These are phyloP conservation scores for Seira musarum DNA, from an alignment of 2,888 invertebrate genomes.

Conservation along the genomic window DNA sequence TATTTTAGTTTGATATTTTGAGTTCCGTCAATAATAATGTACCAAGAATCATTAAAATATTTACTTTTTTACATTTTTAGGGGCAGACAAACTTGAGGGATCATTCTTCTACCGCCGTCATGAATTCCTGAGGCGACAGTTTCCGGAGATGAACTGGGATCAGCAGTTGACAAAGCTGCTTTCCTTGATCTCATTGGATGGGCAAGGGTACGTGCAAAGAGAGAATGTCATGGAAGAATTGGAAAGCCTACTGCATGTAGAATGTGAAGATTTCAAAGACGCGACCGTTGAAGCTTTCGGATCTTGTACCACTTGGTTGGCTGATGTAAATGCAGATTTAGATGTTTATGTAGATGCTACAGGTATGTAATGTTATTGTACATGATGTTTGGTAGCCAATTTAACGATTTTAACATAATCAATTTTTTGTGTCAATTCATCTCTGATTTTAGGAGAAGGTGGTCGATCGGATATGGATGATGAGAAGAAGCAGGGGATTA, in stretches of 20 bases:
- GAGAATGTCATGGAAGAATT: slow-evolving; percentile 44
- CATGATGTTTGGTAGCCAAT: neutral
- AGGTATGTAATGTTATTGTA: slow-evolving; percentile 18
- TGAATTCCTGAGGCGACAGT: slow-evolving; percentile 17
- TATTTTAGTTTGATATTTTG: no score
- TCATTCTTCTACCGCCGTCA: slow-evolving; percentile 48
- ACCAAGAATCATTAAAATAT: no score
- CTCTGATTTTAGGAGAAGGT: slow-evolving; percentile 24
- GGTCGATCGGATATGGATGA: slow-evolving; percentile 20
- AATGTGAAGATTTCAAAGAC: slow-evolving; percentile 34
- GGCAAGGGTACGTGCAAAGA: slow-evolving; percentile 27
- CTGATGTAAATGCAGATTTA: slow-evolving; percentile 50
- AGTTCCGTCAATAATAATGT: no score
- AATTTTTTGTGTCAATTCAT: neutral
- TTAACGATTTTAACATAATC: neutral
- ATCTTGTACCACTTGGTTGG: slow-evolving; percentile 44
- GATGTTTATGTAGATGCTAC: slow-evolving; percentile 36
- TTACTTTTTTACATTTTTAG: slow-evolving; percentile 25
- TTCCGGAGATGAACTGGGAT: slow-evolving; percentile 35
- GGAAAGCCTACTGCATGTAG: slow-evolving; percentile 31
- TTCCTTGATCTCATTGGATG: slow-evolving; percentile 3
- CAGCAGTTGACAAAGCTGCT: slow-evolving; percentile 24
- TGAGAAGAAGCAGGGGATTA: slow-evolving; percentile 16
- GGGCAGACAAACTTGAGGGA: slow-evolving; percentile 18
- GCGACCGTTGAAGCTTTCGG: slow-evolving; percentile 40